Conservation (phyloP, 2,888 invertebrate genomes). For the Oxycera nigricornis region DNA sequence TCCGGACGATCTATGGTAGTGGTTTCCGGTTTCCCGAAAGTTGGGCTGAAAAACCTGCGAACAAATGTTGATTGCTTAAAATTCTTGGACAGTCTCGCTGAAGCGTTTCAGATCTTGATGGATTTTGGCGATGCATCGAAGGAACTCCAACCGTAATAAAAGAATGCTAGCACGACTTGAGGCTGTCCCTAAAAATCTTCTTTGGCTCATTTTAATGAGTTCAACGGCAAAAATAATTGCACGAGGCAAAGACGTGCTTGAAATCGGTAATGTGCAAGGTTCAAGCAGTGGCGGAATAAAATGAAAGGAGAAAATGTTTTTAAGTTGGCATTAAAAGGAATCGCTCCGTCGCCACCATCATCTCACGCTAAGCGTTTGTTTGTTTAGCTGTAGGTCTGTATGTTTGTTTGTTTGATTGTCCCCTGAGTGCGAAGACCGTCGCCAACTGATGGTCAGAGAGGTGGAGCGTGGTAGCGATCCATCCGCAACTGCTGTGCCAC, state of each 20-base stretch:
- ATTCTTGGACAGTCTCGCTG: too few relatives aligned
- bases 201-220: neutral
- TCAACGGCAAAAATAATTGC: slow-evolving; percentile 16
- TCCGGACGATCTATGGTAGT: too few relatives aligned
- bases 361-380: neutral
- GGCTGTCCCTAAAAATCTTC: too few relatives aligned
- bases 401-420: neutral
- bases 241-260: slow-evolving; percentile 28
- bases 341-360: neutral
- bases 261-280: slow-evolving; percentile 26
- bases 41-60: too few relatives aligned
- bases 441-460: neutral
- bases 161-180: too few relatives aligned
- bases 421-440: neutral
- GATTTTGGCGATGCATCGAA: too few relatives aligned
- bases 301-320: too few relatives aligned
- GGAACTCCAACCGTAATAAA: too few relatives aligned
- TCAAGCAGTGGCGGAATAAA: too few relatives aligned
- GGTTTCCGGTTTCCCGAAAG: too few relatives aligned
- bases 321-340: neutral
- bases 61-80: too few relatives aligned
- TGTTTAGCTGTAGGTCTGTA: neutral
- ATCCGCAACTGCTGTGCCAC: neutral
- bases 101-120: too few relatives aligned
- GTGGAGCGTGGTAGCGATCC: neutral